Conservation (phyloP, 2,113 vertebrate species). For the Corydoras maculifer region DNA sequence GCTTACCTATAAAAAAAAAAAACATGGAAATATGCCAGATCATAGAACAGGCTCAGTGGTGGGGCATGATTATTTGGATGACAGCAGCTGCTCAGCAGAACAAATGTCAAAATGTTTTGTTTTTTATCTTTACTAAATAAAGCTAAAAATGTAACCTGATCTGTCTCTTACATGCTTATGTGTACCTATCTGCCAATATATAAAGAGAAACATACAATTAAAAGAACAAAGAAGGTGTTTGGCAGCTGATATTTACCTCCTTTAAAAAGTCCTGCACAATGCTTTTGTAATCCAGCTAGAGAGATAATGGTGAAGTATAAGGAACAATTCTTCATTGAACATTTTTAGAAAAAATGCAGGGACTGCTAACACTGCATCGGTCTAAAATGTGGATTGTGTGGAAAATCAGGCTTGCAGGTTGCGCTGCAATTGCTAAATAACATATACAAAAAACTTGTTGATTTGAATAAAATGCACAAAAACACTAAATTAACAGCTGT, state of each 20-base stretch:
- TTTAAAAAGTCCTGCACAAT: conserved; percentile 8
- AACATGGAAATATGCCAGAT: conserved; percentile 22
- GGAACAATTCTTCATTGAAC: conserved; percentile 36
- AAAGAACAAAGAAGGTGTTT: conserved; percentile 34
- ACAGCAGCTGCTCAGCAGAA: conserved; percentile 13
- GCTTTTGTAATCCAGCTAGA: conserved; percentile 27
- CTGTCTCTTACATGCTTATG: too few species aligned
- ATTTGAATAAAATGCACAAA: too few species aligned
- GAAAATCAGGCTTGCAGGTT: not conserved
- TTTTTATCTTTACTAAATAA: too few species aligned
- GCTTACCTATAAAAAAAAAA: conserved; percentile 47
- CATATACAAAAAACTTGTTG: too few species aligned
- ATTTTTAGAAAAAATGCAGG: not conserved
- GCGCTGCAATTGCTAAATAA: conserved; percentile 35
- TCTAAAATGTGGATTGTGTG: conserved; percentile 17
- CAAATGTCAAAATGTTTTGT: too few species aligned
- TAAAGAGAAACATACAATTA: conserved; percentile 60
- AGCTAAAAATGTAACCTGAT: too few species aligned
- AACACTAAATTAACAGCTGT: too few species aligned
- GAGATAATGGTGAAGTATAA: conserved; percentile 49
- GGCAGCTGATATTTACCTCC: conserved; percentile 27
- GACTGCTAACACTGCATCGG: conserved; percentile 3
- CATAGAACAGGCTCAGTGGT: conserved; percentile 38
- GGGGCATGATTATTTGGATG: conserved; percentile 27
- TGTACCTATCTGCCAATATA: conserved; percentile 37